Base-by-base conservation (phyloP, 2,113 vertebrate species). In the Tympanuchus pallidicinctus region DNA sequence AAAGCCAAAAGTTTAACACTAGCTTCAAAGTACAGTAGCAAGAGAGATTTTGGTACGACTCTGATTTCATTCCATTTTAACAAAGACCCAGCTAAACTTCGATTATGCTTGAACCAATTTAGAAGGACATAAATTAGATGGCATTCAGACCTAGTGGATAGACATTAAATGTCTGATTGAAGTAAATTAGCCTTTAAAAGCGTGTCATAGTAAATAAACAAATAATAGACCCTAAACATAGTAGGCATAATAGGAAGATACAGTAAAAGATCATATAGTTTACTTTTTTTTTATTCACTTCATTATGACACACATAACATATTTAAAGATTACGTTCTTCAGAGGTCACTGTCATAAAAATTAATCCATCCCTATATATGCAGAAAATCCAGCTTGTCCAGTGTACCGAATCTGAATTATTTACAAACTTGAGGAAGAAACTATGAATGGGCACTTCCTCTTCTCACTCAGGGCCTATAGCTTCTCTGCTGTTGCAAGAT, bases 401-500 rank as follows among this genome's bases (percentile, higher is more conserved):
- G 75, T 88, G 47, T 54, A 88, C 85, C 38, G 45, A 97, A 88
- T 81, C 90, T 83, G 71, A 63, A 70, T 95, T 97, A 97, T 97
- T 97, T 97, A 97, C 94, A 96, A 97, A 97, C 96, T 97, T 90
- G 74, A 94, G 94, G 93, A 97, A 96, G 90, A 94, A 86, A 78
- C 90, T 87, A 61, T 96, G 95, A 97, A 97, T 96, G 94, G 95
- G 93, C 92, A 96, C 95, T 97, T 97, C 94, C 92, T 95, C 94
- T 92, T 96, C 95, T 97, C 97, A 86, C 97, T 86, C 93, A 90
- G 95, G 92, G 92, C 94, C 92, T 92, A 93, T 95, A 94, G 94
- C 80, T 96, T 96, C 95, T 96, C 93, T 95, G 91, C 96, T 97
- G 94, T 97, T 95, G 95, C 96, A 97, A 98, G 97, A 98, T 92